Conservation (phyloP, 1,140 invertebrate genomes). For the Drosophila pallidifrons region DNA sequence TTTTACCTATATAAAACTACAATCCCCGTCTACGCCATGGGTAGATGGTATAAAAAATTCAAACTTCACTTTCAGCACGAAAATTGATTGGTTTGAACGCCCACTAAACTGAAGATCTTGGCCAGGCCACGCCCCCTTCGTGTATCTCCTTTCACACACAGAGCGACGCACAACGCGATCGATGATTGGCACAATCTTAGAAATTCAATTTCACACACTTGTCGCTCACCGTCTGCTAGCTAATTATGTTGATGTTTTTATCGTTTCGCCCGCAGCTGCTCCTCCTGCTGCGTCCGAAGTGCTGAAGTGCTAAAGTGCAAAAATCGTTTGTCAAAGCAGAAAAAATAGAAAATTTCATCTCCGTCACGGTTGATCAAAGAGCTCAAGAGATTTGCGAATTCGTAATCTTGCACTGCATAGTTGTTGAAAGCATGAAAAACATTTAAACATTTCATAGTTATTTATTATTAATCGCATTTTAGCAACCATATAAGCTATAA, state of each 20-base stretch:
- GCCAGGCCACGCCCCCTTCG: constrained; percentile 24
- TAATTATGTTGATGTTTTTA: constrained; percentile 71
- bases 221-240: constrained; percentile 60
- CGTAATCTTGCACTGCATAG: constrained; percentile 4
- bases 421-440: constrained; percentile 29
- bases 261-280: constrained; percentile 43
- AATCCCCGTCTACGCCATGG: too few relatives aligned
- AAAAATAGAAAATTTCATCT: constrained; percentile 40
- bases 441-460: constrained; percentile 8
- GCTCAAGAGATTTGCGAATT: constrained; percentile 2
- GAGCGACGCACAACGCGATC: too few relatives aligned
- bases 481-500: constrained; percentile 19
- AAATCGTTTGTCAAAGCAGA: constrained; percentile 14
- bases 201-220: constrained; percentile 80
- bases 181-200: constrained; percentile 44
- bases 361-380: constrained; percentile 56
- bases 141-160: constrained; percentile 29
- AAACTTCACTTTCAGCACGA: constrained; percentile 19
- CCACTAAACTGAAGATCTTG: constrained; percentile 20
- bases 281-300: constrained; percentile 23
- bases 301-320: constrained; percentile 31
- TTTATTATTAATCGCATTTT: constrained; percentile 6
- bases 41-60: too few relatives aligned
- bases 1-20: too few relatives aligned
- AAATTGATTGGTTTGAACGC: constrained; percentile 37